phyloP scores from a whole-genome alignment of 2,113 vertebrate genomes.

The Lutjanus erythropterus region DNA sequence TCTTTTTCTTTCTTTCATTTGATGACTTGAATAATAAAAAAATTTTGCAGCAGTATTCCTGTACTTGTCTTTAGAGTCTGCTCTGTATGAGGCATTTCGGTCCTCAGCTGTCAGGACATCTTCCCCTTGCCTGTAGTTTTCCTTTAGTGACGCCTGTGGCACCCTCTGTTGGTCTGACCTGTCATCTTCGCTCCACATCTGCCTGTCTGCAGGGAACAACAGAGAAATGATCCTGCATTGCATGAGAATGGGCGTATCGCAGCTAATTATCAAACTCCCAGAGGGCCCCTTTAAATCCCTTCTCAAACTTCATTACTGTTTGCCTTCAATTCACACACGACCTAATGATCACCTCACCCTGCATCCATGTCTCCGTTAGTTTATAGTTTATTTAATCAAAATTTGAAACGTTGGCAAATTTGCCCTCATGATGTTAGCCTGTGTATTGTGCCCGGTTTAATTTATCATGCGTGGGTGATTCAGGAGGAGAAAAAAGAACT shows the following conservation, averaged over 20 bases:
- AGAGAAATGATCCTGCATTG: constrained; percentile 47
- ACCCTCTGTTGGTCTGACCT: constrained; percentile 70
- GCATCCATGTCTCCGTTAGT: constrained; percentile 25
- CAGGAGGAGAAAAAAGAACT: neutral
- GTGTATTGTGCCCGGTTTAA: constrained; percentile 45
- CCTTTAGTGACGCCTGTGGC: constrained; percentile 57
- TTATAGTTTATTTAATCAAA: constrained; percentile 9
- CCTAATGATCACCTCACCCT: constrained; percentile 38
- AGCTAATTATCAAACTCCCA: constrained; percentile 51
- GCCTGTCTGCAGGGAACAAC: constrained; percentile 55
- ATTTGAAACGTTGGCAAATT: constrained; percentile 12
- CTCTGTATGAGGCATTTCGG: constrained; percentile 37
- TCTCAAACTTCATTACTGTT: constrained; percentile 27
- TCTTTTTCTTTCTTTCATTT: constrained; percentile 13
- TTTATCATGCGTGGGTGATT: constrained; percentile 36
- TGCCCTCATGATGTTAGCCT: constrained; percentile 4
- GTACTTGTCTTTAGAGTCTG: constrained; percentile 33
- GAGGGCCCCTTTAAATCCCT: constrained; percentile 24
- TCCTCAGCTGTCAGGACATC: constrained; percentile 31
- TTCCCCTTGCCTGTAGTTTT: constrained; percentile 42
- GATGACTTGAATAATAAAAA: constrained; percentile 26
- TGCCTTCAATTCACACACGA: constrained; percentile 54
- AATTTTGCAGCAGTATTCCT: constrained; percentile 13
- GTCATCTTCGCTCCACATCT: constrained; percentile 62
- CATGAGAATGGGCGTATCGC: constrained; percentile 65